These are phyloP conservation scores for Mus pahari DNA, from an alignment of 2,113 vertebrate species.

Conservation along the genomic window DNA sequence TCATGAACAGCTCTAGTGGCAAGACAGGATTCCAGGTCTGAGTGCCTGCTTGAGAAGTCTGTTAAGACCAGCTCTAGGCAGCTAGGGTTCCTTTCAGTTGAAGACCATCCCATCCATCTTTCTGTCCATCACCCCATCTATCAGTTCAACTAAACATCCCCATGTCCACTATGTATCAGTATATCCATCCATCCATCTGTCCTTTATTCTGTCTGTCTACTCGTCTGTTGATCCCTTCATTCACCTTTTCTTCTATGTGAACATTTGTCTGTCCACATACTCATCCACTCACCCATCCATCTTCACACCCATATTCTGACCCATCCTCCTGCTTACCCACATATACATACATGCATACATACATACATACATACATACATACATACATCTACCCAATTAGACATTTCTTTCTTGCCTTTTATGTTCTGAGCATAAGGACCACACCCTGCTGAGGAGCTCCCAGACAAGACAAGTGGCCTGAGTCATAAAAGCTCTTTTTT, in stretches of 20 bases:
- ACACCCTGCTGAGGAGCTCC: not conserved
- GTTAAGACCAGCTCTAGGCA: not conserved
- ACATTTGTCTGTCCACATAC: not conserved
- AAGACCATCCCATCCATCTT: not conserved
- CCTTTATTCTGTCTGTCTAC: not conserved
- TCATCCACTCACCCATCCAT: not conserved
- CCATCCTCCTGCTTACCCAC: not conserved
- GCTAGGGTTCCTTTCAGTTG: not conserved
- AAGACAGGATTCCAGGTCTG: constrained; percentile 39
- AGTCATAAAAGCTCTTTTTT: not conserved
- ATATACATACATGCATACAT: accelerated
- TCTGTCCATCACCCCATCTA: not conserved
- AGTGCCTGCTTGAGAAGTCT: not conserved
- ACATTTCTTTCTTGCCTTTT: not conserved
- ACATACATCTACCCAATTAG: not conserved
- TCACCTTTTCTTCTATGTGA: not conserved
- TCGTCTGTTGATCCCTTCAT: not conserved
- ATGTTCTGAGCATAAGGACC: not conserved
- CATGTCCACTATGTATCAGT: not conserved
- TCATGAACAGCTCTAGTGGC: constrained; percentile 60
- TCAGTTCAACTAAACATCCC: not conserved
- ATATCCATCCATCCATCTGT: not conserved
- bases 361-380: not conserved
- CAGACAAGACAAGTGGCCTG: not conserved
- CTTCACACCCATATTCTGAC: not conserved